Evolutionary conservation across 2,113 vertebrate species (phyloP).

Genomic region (Clarias magur): DNA sequence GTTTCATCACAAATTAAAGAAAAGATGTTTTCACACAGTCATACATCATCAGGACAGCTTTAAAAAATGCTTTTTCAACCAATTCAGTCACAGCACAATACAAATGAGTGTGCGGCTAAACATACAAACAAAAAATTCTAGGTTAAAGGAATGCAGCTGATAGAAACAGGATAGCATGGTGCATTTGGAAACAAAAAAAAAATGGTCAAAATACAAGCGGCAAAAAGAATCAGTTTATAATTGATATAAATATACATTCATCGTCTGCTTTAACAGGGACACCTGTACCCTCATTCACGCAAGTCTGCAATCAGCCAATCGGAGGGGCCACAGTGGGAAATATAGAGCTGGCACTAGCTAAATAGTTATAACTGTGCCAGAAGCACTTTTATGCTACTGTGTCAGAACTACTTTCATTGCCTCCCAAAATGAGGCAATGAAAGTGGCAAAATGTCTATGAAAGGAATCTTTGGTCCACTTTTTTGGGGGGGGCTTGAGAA

Average conservation of each 20-base stretch:
- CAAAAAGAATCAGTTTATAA: not conserved
- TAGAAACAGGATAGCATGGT: not conserved
- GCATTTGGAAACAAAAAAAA: not conserved
- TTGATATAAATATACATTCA: not conserved
- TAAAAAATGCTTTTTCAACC: not conserved
- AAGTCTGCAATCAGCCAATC: not conserved
- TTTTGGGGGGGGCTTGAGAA: conserved; percentile 21
- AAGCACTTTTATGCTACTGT: conserved; percentile 21
- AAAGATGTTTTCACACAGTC: not conserved
- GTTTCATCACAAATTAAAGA: not conserved
- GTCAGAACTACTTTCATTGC: conserved; percentile 27
- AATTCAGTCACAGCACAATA: not conserved
- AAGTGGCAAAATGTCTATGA: not conserved
- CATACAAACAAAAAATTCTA: not conserved
- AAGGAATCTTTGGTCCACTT: conserved; percentile 31
- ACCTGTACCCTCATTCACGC: not conserved
- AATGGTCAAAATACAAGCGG: not conserved
- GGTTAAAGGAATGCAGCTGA: too few species aligned
- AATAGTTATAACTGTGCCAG: conserved; percentile 27
- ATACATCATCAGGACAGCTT: not conserved
- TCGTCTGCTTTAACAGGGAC: not conserved
- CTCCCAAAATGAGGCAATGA: conserved; percentile 2
- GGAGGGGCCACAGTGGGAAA: not conserved
- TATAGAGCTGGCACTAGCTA: conserved; percentile 6
- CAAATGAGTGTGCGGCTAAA: not conserved